A percentile compares a stretch with the other conserved stretches of the same genome.
phyloP scores from a whole-genome alignment of 1,140 invertebrate species.

The Drosophila miranda region DNA sequence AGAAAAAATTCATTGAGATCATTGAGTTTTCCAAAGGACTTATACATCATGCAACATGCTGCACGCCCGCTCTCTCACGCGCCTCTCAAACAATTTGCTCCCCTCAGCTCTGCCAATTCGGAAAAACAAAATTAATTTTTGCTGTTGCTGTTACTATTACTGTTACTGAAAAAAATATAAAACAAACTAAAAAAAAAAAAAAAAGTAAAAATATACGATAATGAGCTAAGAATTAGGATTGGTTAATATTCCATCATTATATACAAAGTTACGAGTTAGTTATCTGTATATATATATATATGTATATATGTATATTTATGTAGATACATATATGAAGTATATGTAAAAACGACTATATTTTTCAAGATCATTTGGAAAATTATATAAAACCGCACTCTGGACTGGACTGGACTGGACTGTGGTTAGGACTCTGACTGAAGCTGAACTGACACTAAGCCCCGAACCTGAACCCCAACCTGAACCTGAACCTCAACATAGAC shows the following conservation, averaged over 20 bases:
- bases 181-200: slow-evolving; percentile 16
- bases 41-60: slow-evolving; percentile 59
- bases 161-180: slow-evolving; percentile 6
- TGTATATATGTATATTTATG: slow-evolving; percentile 27
- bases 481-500: slow-evolving; percentile 1
- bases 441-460: slow-evolving; percentile 11
- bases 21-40: slow-evolving; percentile 75
- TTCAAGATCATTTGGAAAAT: slow-evolving; percentile 82
- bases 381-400: slow-evolving; percentile 61
- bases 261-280: slow-evolving; percentile 51
- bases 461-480: slow-evolving; percentile 7
- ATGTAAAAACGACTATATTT: slow-evolving; percentile 80
- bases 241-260: slow-evolving; percentile 57
- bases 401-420: slow-evolving; percentile 47
- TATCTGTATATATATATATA: slow-evolving; percentile 32
- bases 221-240: slow-evolving; percentile 55
- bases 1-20: slow-evolving; percentile 79
- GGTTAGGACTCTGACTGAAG: slow-evolving; percentile 38
- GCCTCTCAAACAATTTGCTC: slow-evolving; percentile 12
- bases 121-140: slow-evolving; percentile 25
- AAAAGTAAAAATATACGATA: slow-evolving; percentile 13
- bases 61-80: slow-evolving; percentile 60
- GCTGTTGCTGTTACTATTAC: slow-evolving; percentile 11
- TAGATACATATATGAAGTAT: slow-evolving; percentile 47
- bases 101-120: slow-evolving; percentile 18